Base-by-base conservation (phyloP, 1,140 invertebrate genomes). In the Ptiloglossa arizonensis region DNA sequence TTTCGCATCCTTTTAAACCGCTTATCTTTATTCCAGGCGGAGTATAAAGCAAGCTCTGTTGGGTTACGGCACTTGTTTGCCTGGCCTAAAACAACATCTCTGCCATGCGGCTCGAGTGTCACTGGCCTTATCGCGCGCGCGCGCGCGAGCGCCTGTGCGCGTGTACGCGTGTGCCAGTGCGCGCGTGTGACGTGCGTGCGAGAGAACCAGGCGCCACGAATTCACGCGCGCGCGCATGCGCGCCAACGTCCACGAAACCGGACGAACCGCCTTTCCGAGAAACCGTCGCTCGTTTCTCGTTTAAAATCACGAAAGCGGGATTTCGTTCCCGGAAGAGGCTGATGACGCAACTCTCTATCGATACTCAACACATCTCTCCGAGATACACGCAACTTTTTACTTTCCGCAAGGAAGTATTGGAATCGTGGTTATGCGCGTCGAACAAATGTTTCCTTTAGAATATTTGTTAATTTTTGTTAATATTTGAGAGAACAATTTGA, bases 51-150 rank as follows among this genome's bases (percentile, higher is more conserved):
- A 19, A 17, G 24, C 15, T 48, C 27, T 62, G 70, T 72, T 35
- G 19, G 41, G 38, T 41, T 38, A 13, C 15, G 57, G 44, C 76
- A 77, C 77, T 73, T 86, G 66, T 83, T 85, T 81, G 83, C 81
- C 41, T 74, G 60, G 78, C 76, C 81, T 85, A 76, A 83, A 87
- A 85, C 72, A 86, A 87, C 83, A 85, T 79, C 44, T 24, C 22
- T 54, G n/a, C 57, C 69, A 38, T 8, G n/a, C 46, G 35, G 44
- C 48, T 29, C 48, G 50, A 50, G 56, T 68, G 76, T 79, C 69
- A 50, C 38, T 68, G 79, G 79, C 69, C 81, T 77, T 78, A 83
- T 81, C 81, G n/a, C 32, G 22, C 46, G 46, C 41, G 54, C 29
- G 19, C 17, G 54, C 17, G 56, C 15, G 27, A n/a, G 50, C 63